Evolutionary conservation across 2,797 vertebrate species (phyloP).

Genomic region (Pseudomugil gertrudae): DNA sequence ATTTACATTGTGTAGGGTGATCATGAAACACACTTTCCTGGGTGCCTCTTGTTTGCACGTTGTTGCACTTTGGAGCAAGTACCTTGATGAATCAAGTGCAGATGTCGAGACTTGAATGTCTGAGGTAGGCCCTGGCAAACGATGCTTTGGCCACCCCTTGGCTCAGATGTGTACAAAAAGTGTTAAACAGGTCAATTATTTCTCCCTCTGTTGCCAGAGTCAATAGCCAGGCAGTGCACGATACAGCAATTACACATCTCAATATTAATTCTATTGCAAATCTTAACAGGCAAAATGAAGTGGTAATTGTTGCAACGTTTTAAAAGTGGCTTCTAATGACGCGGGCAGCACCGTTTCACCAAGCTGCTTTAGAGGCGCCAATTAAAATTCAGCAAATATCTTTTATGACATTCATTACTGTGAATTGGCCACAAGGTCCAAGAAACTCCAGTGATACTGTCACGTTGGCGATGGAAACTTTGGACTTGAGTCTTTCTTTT

Average conservation of each 20-base stretch:
- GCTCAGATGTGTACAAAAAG: conserved; percentile 73
- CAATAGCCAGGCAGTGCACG: conserved; percentile 62
- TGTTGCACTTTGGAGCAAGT: conserved; percentile 68
- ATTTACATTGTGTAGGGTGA: conserved; percentile 62
- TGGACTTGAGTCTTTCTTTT: conserved; percentile 23
- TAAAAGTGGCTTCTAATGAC: conserved; percentile 61
- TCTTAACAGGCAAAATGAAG: conserved; percentile 73
- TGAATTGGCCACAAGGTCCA: conserved; percentile 62
- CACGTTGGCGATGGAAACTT: conserved; percentile 50
- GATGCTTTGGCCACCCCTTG: conserved; percentile 55
- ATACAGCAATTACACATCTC: conserved; percentile 77
- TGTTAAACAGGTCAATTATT: conserved; percentile 70
- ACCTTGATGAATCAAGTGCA: conserved; percentile 78
- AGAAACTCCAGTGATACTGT: conserved; percentile 61
- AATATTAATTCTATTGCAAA: conserved; percentile 74
- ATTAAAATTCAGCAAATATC: conserved; percentile 61
- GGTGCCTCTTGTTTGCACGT: conserved; percentile 72
- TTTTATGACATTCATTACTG: conserved; percentile 64
- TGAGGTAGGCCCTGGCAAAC: conserved; percentile 64
- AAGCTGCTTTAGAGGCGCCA: conserved; percentile 34
- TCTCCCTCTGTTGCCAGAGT: conserved; percentile 70
- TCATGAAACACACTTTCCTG: conserved; percentile 55
- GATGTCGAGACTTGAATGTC: conserved; percentile 68
- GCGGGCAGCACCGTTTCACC: conserved; percentile 38
- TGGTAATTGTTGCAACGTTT: conserved; percentile 60